phyloP scores from a whole-genome alignment of 2,888 invertebrate species.

The Leucoptera coffeella region DNA sequence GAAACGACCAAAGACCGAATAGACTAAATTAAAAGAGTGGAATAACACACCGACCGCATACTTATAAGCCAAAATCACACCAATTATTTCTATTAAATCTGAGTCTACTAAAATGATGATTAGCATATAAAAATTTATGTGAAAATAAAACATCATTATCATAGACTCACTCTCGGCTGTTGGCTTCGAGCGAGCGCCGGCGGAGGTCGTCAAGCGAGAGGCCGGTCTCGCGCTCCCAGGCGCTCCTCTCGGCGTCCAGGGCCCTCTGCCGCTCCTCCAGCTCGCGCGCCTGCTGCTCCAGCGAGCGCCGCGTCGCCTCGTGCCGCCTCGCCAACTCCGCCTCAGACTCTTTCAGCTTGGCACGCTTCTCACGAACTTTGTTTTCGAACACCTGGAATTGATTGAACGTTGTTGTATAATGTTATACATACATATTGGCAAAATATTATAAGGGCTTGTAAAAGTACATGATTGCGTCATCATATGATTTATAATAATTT shows the following conservation, averaged over 20 bases:
- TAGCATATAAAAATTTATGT: no score
- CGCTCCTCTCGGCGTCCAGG: constrained; percentile 77
- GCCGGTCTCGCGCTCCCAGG: constrained; percentile 88
- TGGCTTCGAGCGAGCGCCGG: constrained; percentile 80
- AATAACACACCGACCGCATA: no score
- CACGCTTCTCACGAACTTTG: constrained; percentile 94
- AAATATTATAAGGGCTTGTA: no score
- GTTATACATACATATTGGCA: no score
- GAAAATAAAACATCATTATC: not conserved
- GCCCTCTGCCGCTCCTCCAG: constrained; percentile 69
- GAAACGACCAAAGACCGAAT: no score
- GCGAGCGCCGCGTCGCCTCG: constrained; percentile 65
- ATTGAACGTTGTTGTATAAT: no score
- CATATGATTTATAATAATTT: no score
- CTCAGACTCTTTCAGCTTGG: constrained; percentile 93
- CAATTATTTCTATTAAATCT: no score
- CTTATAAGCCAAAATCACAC: no score
- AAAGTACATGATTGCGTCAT: no score
- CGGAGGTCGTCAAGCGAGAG: constrained; percentile 85
- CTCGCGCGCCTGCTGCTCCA: constrained; percentile 88
- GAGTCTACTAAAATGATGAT: no score
- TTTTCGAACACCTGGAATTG: constrained; percentile 78
- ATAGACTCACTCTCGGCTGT: constrained; percentile 74
- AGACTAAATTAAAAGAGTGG: no score
- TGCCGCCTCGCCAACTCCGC: constrained; percentile 87